Evolutionary conservation across 2,797 vertebrate genomes (phyloP), one percentile per base, ranked within the genome.

Genomic region (Brotula barbata): DNA sequence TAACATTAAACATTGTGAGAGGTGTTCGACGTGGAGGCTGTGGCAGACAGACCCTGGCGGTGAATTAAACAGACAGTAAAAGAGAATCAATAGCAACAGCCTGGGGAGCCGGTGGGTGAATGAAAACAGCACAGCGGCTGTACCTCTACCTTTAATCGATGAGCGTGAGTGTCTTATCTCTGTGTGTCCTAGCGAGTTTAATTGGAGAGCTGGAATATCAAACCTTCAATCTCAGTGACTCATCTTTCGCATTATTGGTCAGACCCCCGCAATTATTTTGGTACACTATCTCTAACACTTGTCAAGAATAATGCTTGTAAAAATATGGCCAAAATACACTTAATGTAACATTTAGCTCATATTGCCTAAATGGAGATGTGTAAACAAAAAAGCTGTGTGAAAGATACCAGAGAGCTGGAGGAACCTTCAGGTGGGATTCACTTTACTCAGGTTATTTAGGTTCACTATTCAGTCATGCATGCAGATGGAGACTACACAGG

Each of bases 31-130:
- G 57, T 58, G 67, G 65, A 74, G 69, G 65, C 71, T 40, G 65
- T 52, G 69, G 62, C 72, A 63, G 77, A 64, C 61, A 16, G 17
- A 62, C 60, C 75, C 68, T 68, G 67, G 61, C 75, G 75, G 75
- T 69, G 84, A 85, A 86, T 82, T 83, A 79, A 85, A 81, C 66
- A 68, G 68, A 67, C 49, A 41, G 71, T 81, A 75, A 84, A 79
- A 62, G 52, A 61, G 44, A 83, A 85, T 87, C 83, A 36, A 88
- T 84, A 61, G 48, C 54, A 49, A 64, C 71, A 81, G 80, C 81
- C 62, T 68, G 64, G 50, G 68, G 78, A 83, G 68, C 62, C 80
- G 60, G 22, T 33, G 56, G 71, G 80, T 86, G 80, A 88, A 87
- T 82, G 83, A 77, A 73, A 81, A 80, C 60, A 73, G 62, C 22